Evolutionary conservation across 2,888 invertebrate genomes (phyloP).

Genomic region (Alentia gelatinosa): DNA sequence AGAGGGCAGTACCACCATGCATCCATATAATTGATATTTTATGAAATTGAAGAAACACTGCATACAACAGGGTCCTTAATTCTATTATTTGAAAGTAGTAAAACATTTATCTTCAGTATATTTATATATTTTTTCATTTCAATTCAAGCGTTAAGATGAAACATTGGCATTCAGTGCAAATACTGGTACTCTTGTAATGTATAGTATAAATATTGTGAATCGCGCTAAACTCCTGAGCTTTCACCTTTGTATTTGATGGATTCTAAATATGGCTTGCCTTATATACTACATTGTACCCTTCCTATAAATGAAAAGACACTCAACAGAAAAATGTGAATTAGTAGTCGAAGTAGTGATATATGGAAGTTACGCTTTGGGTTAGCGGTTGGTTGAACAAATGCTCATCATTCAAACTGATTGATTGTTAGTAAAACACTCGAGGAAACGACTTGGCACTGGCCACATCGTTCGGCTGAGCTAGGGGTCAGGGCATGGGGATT

Average conservation of each 20-base stretch:
- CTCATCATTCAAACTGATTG: neutral
- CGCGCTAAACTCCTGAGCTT: too few relatives aligned
- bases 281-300: neutral
- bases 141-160: too few relatives aligned
- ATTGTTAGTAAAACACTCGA: neutral
- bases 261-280: too few relatives aligned
- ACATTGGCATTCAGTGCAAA: too few relatives aligned
- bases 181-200: too few relatives aligned
- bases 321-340: neutral
- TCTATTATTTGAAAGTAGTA: too few relatives aligned
- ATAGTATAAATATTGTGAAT: too few relatives aligned
- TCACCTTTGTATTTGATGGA: too few relatives aligned
- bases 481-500: neutral
- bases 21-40: neutral
- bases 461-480: neutral
- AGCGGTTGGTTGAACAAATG: neutral
- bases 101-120: too few relatives aligned
- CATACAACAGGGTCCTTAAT: too few relatives aligned
- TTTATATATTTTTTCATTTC: too few relatives aligned
- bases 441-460: neutral
- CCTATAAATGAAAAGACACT: conserved; percentile 16
- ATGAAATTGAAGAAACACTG: too few relatives aligned
- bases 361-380: neutral
- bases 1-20: neutral
- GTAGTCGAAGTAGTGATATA: neutral